Evolutionary conservation across 2,797 vertebrate genomes (phyloP).

Genomic region (Adrianichthys oophorus): DNA sequence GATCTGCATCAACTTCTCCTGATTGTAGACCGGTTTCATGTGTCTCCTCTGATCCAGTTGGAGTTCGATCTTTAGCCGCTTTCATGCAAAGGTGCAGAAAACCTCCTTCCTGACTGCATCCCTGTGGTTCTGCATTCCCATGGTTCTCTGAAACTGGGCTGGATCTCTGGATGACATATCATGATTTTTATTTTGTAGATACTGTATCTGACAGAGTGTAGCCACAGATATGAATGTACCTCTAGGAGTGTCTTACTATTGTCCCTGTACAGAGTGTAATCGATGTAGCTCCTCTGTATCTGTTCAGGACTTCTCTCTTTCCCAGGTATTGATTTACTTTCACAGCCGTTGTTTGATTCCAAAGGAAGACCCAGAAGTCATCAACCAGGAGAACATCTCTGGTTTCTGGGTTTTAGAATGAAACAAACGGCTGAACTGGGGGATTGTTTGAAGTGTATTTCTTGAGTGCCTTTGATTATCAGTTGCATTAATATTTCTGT

Average conservation of each 20-base stretch:
- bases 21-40: constrained; percentile 12
- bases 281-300: constrained; percentile 36
- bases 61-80: not conserved
- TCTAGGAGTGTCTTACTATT: constrained; percentile 45
- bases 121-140: constrained; percentile 7
- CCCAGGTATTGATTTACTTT: not conserved
- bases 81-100: no score
- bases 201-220: constrained; percentile 40
- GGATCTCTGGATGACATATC: constrained; percentile 42
- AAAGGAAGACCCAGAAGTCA: no score
- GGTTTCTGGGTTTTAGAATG: not conserved
- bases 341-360: not conserved
- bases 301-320: constrained; percentile 3
- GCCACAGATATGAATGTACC: constrained; percentile 57
- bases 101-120: constrained; percentile 4
- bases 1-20: constrained; percentile 18
- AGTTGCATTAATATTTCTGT: constrained; percentile 32
- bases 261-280: constrained; percentile 51
- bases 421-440: not conserved
- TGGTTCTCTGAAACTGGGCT: constrained; percentile 23
- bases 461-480: constrained; percentile 6
- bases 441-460: not conserved
- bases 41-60: not conserved
- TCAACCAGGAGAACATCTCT: no score
- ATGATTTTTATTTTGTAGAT: constrained; percentile 25